Evolutionary conservation across 2,113 vertebrate species (phyloP).

Genomic region (Bos indicus): DNA sequence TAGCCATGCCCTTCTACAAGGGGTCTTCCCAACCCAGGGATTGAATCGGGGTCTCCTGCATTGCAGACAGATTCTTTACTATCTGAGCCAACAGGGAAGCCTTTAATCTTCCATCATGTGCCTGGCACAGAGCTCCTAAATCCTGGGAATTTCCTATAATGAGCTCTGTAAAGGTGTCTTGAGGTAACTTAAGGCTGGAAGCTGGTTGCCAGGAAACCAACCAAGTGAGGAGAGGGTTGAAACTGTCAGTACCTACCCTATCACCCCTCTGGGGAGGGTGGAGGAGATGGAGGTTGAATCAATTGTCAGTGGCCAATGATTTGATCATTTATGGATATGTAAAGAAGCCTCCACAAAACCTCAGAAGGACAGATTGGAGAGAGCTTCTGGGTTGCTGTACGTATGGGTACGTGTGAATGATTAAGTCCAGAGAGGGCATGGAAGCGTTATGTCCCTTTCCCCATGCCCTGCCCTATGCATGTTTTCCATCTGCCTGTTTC

Average conservation of each 20-base stretch:
- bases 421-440: not conserved
- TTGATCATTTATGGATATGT: not conserved
- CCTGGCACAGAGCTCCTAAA: not conserved
- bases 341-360: not conserved
- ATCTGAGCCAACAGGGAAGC: not conserved
- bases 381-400: not conserved
- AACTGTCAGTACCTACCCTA: not conserved
- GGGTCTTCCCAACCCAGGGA: not conserved
- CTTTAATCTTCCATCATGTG: not conserved
- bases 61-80: not conserved
- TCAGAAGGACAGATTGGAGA: not conserved
- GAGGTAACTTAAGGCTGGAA: not conserved
- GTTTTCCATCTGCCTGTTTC: not conserved
- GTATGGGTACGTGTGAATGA: not conserved
- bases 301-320: not conserved
- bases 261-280: not conserved
- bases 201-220: not conserved
- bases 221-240: not conserved
- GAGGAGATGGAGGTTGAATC: not conserved
- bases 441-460: accelerated
- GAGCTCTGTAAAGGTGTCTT: not conserved
- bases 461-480: not conserved
- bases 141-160: not conserved
- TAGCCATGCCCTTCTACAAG: not conserved
- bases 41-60: accelerated